These are phyloP conservation scores for Aphidoletes aphidimyza DNA, from an alignment of 2,888 invertebrate species.

Conservation along the genomic window DNA sequence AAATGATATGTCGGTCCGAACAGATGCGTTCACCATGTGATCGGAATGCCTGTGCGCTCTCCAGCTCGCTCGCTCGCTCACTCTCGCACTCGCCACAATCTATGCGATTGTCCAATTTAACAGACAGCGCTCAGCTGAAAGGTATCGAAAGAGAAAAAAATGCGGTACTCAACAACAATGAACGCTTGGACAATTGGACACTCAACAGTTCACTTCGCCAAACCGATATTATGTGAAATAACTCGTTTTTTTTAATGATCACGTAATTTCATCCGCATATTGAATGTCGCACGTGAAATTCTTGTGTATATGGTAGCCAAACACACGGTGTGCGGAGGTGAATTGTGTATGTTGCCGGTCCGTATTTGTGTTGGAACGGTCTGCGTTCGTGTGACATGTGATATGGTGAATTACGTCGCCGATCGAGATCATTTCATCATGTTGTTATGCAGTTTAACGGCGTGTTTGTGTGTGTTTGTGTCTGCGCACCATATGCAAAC, in stretches of 20 bases:
- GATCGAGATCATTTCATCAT: constrained; percentile 38
- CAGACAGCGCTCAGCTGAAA: neutral
- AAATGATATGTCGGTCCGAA: constrained; percentile 7
- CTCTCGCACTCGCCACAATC: neutral
- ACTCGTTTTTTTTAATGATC: constrained; percentile 44
- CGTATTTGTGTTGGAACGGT: neutral
- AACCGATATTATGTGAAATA: constrained; percentile 37
- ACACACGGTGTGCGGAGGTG: neutral
- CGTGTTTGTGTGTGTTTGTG: neutral
- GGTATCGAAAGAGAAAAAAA: neutral
- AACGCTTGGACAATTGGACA: no score
- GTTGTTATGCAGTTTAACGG: neutral
- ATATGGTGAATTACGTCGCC: neutral
- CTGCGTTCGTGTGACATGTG: neutral
- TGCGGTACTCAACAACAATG: neutral
- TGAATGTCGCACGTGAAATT: constrained; percentile 48
- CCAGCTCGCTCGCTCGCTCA: no score
- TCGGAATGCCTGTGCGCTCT: no score
- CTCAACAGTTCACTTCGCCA: no score
- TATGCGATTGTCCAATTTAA: constrained; percentile 3
- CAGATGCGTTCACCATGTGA: constrained; percentile 39
- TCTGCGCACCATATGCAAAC: neutral
- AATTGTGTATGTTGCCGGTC: neutral
- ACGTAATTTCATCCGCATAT: constrained; percentile 53
- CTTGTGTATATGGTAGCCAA: neutral